Conservation (phyloP, 92 coral and sea anemone species). For the Phenganax subtilis region DNA sequence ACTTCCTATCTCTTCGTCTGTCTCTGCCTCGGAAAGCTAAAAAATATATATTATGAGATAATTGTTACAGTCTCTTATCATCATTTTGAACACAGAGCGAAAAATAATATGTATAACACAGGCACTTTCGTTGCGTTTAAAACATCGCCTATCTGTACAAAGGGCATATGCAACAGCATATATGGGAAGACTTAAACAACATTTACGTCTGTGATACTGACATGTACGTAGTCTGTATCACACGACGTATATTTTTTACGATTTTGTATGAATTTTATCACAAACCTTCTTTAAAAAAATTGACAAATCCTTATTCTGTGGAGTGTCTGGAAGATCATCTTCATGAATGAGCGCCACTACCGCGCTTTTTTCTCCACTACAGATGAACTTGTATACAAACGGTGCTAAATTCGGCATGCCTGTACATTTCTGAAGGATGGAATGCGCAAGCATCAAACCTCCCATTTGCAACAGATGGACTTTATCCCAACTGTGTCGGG, state of each 20-base stretch:
- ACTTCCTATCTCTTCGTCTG: background rate
- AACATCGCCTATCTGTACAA: too few relatives aligned
- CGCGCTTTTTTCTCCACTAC: background rate
- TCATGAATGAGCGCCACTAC: background rate
- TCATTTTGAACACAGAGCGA: too few relatives aligned
- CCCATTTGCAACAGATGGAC: constrained; percentile 2
- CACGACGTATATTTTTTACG: too few relatives aligned
- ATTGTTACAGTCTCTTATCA: too few relatives aligned
- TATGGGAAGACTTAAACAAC: too few relatives aligned
- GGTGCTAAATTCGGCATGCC: background rate
- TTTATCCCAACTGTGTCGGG: constrained; percentile 1
- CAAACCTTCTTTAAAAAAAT: background rate
- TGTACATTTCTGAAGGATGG: background rate
- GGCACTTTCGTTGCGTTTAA: too few relatives aligned
- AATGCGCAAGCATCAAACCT: constrained; percentile 1
- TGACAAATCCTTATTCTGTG: background rate
- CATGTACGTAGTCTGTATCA: too few relatives aligned
- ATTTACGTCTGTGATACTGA: too few relatives aligned
- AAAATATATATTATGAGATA: background rate
- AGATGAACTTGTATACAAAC: background rate
- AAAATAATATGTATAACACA: too few relatives aligned
- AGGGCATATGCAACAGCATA: too few relatives aligned
- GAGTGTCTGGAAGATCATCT: constrained; percentile 1
- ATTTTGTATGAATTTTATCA: too few relatives aligned
- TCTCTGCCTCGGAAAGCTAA: background rate